A percentile compares a stretch with the other conserved stretches of the same genome.
Conservation (phyloP, 2,888 invertebrate species). For the Abrostola triplasia region DNA sequence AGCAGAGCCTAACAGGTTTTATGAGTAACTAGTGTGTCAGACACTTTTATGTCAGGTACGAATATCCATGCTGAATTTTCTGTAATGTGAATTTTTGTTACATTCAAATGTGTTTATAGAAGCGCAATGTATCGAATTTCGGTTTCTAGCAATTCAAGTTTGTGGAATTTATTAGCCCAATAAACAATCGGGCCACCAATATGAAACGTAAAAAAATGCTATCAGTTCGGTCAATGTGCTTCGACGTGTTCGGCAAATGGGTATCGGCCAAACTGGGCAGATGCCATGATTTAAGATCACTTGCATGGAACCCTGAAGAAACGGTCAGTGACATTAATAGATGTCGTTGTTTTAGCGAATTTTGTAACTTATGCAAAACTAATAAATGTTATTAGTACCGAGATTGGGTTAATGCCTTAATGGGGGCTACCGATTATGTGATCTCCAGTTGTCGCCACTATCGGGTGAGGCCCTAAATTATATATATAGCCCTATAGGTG, state of each 20-base stretch:
- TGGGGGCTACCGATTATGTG: too few relatives aligned
- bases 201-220: not conserved
- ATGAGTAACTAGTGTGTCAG: too few relatives aligned
- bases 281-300: constrained; percentile 11
- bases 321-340: constrained; percentile 23
- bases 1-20: too few relatives aligned
- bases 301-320: constrained; percentile 19
- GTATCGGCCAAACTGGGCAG: constrained; percentile 21
- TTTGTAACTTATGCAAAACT: not conserved
- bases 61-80: too few relatives aligned
- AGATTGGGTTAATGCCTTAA: too few relatives aligned
- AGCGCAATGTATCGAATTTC: constrained; percentile 28
- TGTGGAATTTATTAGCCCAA: constrained; percentile 28
- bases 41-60: too few relatives aligned
- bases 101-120: constrained; percentile 25
- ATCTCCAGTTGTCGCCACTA: too few relatives aligned
- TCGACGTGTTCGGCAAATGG: constrained; percentile 28
- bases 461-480: too few relatives aligned
- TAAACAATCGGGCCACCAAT: constrained; percentile 9
- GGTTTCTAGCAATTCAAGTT: constrained; percentile 37
- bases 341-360: too few relatives aligned
- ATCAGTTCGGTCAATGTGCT: constrained; percentile 21
- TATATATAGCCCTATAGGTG: too few relatives aligned
- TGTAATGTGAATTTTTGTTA: too few relatives aligned
- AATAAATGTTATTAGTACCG: not conserved